A percentile compares a stretch with the other conserved stretches of the same genome.
These are phyloP conservation scores for Antedon mediterranea DNA, from an alignment of 53 echinoderm and acorn worm species.

Conservation along the genomic window DNA sequence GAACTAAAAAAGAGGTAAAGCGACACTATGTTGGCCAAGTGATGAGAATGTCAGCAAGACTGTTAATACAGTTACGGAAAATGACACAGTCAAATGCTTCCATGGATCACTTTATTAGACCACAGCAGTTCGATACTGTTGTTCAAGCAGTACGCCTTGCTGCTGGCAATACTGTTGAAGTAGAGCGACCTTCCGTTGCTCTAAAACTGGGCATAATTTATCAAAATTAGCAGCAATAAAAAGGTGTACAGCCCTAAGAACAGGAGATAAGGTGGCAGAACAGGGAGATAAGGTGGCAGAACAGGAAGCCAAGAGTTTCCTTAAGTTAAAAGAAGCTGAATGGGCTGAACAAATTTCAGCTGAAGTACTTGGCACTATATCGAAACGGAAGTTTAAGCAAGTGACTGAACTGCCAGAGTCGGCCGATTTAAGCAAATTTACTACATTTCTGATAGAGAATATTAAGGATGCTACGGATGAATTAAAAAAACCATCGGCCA, in stretches of 20 bases:
- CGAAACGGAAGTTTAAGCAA: conserved; percentile 8
- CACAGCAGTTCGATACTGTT: conserved; percentile 8
- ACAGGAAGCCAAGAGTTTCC: conserved; percentile 13
- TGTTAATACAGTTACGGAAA: conserved; percentile 1
- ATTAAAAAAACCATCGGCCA: not conserved
- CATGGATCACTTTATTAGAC: conserved; percentile 13
- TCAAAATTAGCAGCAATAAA: conserved; percentile 16
- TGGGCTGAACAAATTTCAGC: conserved; percentile 22
- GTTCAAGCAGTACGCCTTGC: not conserved
- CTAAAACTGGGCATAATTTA: conserved; percentile 17
- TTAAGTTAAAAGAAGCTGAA: conserved; percentile 19
- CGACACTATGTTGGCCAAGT: conserved; percentile 12
- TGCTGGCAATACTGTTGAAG: not conserved
- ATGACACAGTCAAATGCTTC: conserved; percentile 2
- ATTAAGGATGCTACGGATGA: not conserved
- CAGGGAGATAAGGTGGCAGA: conserved; percentile 7
- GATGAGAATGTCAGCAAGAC: conserved; percentile 11
- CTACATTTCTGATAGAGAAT: not conserved
- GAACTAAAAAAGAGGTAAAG: not conserved
- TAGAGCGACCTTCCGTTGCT: conserved; percentile 22
- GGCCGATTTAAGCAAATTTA: conserved; percentile 11
- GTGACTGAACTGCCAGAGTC: conserved; percentile 11
- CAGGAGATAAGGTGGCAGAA: conserved; percentile 5
- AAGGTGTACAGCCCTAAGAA: conserved; percentile 4
- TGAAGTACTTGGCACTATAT: conserved; percentile 4